phyloP scores from a whole-genome alignment of 2,113 vertebrate genomes.

The Cottus gobio region DNA sequence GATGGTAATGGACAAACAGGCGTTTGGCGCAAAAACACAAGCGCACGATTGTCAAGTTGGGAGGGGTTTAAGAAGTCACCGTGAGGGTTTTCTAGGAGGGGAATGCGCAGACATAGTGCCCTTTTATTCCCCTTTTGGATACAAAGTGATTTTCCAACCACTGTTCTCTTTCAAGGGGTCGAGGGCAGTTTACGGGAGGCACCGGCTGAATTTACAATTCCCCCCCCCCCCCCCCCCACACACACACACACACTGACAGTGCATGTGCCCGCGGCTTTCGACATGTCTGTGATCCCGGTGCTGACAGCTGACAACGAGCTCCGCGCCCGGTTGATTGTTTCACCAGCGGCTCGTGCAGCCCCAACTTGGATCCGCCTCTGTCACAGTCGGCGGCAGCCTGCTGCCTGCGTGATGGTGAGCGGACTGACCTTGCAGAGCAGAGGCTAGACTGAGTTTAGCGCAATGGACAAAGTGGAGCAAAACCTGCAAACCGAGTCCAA shows the following conservation, averaged over 20 bases:
- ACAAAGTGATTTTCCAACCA: slow-evolving; percentile 46
- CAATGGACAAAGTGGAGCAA: slow-evolving; percentile 39
- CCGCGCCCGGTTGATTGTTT: slow-evolving; percentile 45
- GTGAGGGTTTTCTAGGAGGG: neutral
- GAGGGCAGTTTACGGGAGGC: no score
- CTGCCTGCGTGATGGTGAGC: no score
- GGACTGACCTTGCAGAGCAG: slow-evolving; percentile 20
- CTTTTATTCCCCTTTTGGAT: neutral
- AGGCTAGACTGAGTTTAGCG: neutral
- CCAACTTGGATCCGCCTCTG: slow-evolving; percentile 18
- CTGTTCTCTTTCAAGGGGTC: slow-evolving; percentile 58
- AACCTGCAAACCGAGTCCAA: slow-evolving; percentile 19
- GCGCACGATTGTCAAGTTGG: slow-evolving; percentile 4
- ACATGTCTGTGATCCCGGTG: slow-evolving; percentile 36
- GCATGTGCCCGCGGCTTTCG: slow-evolving; percentile 32
- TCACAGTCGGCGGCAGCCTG: neutral
- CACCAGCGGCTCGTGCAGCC: slow-evolving; percentile 33
- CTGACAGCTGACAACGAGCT: slow-evolving; percentile 52
- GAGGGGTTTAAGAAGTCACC: neutral
- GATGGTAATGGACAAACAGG: slow-evolving; percentile 21
- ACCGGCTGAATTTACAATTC: slow-evolving; percentile 69
- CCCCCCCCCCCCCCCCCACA: neutral
- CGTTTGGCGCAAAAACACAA: slow-evolving; percentile 26
- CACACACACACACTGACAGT: neutral
- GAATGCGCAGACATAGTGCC: neutral